Conservation (phyloP, 2,113 vertebrate species). For the Nibea coibor region DNA sequence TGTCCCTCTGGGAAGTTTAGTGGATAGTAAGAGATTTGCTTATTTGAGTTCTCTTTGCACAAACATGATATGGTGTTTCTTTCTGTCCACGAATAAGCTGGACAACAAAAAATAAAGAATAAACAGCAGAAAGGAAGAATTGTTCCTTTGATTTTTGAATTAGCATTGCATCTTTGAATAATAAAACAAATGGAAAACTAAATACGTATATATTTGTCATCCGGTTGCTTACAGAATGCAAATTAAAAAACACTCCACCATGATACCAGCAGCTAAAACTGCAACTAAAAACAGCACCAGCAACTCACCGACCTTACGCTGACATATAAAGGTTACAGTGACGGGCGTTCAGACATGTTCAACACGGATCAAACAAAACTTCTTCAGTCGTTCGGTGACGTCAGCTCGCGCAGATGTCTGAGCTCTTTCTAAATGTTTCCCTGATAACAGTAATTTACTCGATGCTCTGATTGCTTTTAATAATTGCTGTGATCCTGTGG, state of each 20-base stretch:
- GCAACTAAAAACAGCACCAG: neutral
- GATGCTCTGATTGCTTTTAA: slow-evolving; percentile 46
- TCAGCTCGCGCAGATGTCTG: slow-evolving; percentile 42
- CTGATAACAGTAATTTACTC: slow-evolving; percentile 52
- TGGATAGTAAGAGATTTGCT: neutral
- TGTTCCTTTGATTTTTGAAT: slow-evolving; percentile 1
- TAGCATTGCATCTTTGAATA: neutral
- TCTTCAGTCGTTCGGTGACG: slow-evolving; percentile 12
- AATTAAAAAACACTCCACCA: neutral
- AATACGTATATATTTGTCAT: too few species aligned
- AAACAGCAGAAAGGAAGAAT: neutral
- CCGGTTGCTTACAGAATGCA: neutral
- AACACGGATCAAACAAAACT: slow-evolving; percentile 40
- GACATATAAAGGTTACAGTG: slow-evolving; percentile 38
- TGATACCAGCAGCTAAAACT: neutral
- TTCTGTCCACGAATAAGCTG: neutral
- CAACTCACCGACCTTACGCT: slow-evolving; percentile 1
- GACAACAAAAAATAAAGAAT: neutral
- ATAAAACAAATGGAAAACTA: neutral
- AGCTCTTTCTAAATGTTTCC: slow-evolving; percentile 22
- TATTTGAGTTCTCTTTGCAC: neutral
- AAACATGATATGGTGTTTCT: neutral
- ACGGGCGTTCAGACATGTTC: slow-evolving; percentile 8
- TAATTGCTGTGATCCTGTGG: slow-evolving; percentile 48
- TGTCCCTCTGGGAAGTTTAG: neutral